Evolutionary conservation across 2,113 vertebrate species (phyloP).

Genomic region (Budorcas taxicolor): DNA sequence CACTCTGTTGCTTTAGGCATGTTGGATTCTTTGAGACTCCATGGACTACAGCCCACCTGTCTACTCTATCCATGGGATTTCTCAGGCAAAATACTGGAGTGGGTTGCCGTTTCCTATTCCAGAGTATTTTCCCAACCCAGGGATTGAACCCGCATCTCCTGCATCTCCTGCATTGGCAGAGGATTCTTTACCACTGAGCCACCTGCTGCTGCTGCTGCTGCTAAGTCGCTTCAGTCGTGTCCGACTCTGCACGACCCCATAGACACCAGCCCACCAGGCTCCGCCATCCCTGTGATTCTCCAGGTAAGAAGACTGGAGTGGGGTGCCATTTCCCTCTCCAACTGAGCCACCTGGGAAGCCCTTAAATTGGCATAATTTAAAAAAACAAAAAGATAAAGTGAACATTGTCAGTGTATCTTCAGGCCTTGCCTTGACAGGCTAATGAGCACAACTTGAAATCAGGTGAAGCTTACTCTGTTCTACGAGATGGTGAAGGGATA

Average conservation of each 20-base stretch:
- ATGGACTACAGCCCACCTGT: not conserved
- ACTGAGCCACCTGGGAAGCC: not conserved
- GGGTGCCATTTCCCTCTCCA: too few relatives aligned
- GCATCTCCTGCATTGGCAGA: not conserved
- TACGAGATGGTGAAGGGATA: not conserved
- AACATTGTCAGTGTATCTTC: not conserved
- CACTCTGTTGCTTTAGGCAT: not conserved
- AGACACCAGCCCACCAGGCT: too few relatives aligned
- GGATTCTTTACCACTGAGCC: not conserved
- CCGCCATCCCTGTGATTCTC: fast-evolving
- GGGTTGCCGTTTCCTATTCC: not conserved
- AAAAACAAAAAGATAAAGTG: not conserved
- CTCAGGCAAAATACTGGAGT: not conserved
- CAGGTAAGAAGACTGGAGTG: too few relatives aligned
- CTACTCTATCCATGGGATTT: not conserved
- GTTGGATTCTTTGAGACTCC: not conserved
- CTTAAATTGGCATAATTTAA: not conserved
- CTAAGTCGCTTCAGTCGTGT: too few relatives aligned
- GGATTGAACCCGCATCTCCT: fast-evolving
- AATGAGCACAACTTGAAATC: not conserved
- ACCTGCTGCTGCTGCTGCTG: not conserved
- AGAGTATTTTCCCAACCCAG: not conserved
- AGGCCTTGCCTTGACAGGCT: not conserved
- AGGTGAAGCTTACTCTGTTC: not conserved
- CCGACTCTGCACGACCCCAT: too few relatives aligned